phyloP scores from a whole-genome alignment of 2,113 vertebrate genomes.

The Chionodraco myersi region DNA sequence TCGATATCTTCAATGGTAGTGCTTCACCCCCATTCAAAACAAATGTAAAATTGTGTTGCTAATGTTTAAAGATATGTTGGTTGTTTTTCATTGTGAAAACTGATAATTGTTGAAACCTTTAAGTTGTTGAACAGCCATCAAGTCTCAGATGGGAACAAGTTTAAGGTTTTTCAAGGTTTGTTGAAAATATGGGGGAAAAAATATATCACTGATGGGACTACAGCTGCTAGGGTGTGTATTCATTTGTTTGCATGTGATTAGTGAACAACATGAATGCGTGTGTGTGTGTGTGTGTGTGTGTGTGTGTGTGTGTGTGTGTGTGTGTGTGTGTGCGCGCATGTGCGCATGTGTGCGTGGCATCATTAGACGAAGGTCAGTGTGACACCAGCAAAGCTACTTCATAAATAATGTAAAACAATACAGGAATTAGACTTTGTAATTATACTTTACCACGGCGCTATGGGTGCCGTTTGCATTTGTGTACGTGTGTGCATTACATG shows the following conservation, averaged over 20 bases:
- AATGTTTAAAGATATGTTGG: conserved; percentile 12
- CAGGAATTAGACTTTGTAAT: conserved; percentile 81
- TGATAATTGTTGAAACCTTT: conserved; percentile 65
- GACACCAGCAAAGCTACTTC: conserved; percentile 64
- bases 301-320: too few relatives aligned
- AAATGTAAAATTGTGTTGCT: conserved; percentile 27
- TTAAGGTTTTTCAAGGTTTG: conserved; percentile 54
- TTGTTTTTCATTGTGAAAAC: conserved; percentile 34
- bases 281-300: neutral
- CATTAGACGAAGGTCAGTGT: conserved; percentile 78
- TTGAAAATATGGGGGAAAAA: conserved; percentile 55
- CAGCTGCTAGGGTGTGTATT: neutral
- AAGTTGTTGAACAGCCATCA: conserved; percentile 55
- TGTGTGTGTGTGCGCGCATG: too few relatives aligned
- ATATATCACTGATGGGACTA: conserved; percentile 41
- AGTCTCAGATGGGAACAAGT: conserved; percentile 67
- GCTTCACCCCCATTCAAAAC: conserved; percentile 29
- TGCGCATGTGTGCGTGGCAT: conserved; percentile 29
- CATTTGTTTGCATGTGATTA: conserved; percentile 13
- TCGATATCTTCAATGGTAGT: conserved; percentile 14
- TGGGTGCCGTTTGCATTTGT: conserved; percentile 47
- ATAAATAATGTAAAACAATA: conserved; percentile 79
- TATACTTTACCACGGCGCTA: conserved; percentile 59
- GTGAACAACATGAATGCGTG: conserved; percentile 28
- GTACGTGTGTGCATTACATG: conserved; percentile 34